Evolutionary conservation across 2,888 invertebrate genomes (phyloP).

Genomic region (Ephialtes manifestator): DNA sequence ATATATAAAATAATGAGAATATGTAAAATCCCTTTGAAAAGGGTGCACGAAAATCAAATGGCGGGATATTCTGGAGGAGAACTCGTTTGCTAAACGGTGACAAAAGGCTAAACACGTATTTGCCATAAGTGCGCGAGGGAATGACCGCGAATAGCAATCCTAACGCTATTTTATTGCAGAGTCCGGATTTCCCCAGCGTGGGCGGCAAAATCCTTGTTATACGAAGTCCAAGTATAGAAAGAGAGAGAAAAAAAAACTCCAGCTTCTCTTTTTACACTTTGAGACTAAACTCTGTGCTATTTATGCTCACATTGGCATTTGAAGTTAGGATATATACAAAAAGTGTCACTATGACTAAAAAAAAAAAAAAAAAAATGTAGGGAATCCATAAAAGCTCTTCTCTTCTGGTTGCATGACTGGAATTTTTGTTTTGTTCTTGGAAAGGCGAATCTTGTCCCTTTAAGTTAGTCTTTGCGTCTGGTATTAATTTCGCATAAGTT

Average conservation of each 20-base stretch:
- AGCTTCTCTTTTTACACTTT: not conserved
- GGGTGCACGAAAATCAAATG: not conserved
- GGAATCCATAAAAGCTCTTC: not conserved
- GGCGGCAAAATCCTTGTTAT: constrained; percentile 71
- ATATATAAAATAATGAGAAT: too few relatives aligned
- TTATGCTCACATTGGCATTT: not conserved
- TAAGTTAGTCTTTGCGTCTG: too few relatives aligned
- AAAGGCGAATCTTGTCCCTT: too few relatives aligned
- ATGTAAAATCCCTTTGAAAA: not conserved
- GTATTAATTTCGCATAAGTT: too few relatives aligned
- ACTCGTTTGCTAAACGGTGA: constrained; percentile 42
- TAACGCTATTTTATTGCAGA: constrained; percentile 76
- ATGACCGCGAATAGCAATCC: constrained; percentile 71
- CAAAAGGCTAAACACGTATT: constrained; percentile 30
- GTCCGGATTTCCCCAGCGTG: constrained; percentile 73
- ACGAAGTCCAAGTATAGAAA: not conserved
- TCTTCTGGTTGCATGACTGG: too few relatives aligned
- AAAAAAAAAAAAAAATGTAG: not conserved
- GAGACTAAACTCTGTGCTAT: not conserved
- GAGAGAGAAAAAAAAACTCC: not conserved
- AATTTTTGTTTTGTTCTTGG: too few relatives aligned
- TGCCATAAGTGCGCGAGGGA: not conserved
- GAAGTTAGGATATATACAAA: not conserved
- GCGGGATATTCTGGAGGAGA: not conserved
- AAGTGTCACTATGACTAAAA: not conserved